Evolutionary conservation across 2,888 invertebrate species (phyloP), one percentile per base, ranked within the genome.

Genomic region (Odontocolon sp.): DNA sequence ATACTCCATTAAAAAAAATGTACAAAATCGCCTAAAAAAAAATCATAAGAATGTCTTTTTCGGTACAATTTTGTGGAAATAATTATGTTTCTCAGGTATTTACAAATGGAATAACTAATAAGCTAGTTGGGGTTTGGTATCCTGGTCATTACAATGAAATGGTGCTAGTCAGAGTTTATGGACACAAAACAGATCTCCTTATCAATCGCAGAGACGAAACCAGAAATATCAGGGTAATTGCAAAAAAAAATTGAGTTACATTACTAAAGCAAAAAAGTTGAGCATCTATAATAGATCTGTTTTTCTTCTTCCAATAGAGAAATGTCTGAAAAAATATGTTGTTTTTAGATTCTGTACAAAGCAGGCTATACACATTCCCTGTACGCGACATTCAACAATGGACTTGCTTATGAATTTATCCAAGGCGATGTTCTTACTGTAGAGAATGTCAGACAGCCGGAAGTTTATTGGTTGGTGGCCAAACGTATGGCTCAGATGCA

Each of bases 31-130:
- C 6, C 33, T 68, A n/a, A n/a, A n/a, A n/a, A n/a, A n/a, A n/a
- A n/a, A n/a, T n/a, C n/a, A n/a, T n/a, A n/a, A n/a, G n/a, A n/a
- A n/a, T n/a, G n/a, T n/a, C 14, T 28, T 50, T 63, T 14, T 9
- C 8, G 52, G 1, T 31, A 40, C 23, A 9, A 6, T n/a, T 59
- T 26, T 4, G 18, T 50, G 3, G 9, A 0, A 21, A 9, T 23
- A 3, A 23, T 23, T 33, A 40, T 59, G 18, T 68, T 79, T 84
- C 85, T 74, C 91, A 98, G 98, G 91, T 95, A 87, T 97, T 98
- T 91, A 98, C 97, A 79, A 96, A 98, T 92, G 98, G 98, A 47
- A 96, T 97, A 78, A 97, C 98, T 54, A 98, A 98, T 91, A 97
- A 96, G 91, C 92, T 99, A 84, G 93, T 98, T 67, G 96, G 96